Conservation (phyloP, 2,113 vertebrate genomes). For the Glaucidium brasilianum region DNA sequence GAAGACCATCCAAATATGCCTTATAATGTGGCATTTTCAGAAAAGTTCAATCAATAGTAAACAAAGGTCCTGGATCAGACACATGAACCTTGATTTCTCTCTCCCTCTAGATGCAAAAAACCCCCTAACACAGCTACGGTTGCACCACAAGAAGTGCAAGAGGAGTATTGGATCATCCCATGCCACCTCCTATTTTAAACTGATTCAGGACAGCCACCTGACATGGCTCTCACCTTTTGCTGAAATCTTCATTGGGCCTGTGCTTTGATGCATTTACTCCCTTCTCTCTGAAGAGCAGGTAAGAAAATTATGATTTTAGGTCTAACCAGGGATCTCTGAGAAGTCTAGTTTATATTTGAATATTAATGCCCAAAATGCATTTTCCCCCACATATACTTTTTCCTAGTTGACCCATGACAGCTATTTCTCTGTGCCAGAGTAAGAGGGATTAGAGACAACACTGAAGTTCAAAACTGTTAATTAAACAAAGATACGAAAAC, state of each 20-base stretch:
- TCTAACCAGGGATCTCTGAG: not conserved
- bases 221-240: not conserved
- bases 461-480: not conserved
- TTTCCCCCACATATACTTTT: rapidly evolving
- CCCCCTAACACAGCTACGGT: rapidly evolving
- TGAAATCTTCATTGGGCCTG: not conserved
- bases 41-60: not conserved
- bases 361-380: not conserved
- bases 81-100: not conserved
- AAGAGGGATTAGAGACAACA: not conserved
- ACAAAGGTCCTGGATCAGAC: not conserved
- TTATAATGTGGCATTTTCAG: not conserved
- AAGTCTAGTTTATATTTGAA: not conserved
- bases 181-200: not conserved
- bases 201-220: not conserved
- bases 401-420: not conserved
- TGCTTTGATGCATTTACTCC: rapidly evolving
- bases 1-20: not conserved
- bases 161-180: not conserved
- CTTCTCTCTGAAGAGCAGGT: not conserved
- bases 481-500: not conserved
- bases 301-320: not conserved
- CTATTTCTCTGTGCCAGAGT: not conserved
- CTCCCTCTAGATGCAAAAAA: not conserved
- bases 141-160: not conserved